Percentiles rank a stretch among this genome's conserved stretches.
These are phyloP conservation scores for Pteromalus puparum DNA, from an alignment of 1,140 invertebrate species.

Conservation along the genomic window DNA sequence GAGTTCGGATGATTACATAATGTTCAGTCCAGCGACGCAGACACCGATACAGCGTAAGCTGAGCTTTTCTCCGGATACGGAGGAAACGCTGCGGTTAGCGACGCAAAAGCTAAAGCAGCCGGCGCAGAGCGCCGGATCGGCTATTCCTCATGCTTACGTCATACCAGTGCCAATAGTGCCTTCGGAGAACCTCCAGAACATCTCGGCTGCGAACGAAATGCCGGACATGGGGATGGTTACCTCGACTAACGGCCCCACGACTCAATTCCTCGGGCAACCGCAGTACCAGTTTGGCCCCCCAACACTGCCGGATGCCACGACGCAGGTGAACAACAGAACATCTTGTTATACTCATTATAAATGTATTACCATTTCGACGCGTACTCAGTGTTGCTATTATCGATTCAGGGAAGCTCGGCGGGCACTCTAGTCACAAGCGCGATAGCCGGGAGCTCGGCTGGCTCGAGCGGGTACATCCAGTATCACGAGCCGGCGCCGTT, in stretches of 20 bases:
- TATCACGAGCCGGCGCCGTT: slow-evolving; percentile 66
- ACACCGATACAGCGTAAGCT: slow-evolving; percentile 69
- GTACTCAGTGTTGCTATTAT: not conserved
- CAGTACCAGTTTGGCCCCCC: slow-evolving; percentile 67
- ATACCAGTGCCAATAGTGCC: slow-evolving; percentile 73
- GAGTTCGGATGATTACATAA: slow-evolving; percentile 71
- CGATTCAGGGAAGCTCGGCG: slow-evolving; percentile 46
- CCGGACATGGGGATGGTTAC: slow-evolving; percentile 43
- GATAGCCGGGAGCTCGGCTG: slow-evolving; percentile 20
- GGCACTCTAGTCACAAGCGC: slow-evolving; percentile 52
- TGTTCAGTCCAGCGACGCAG: slow-evolving; percentile 72
- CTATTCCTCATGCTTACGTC: slow-evolving; percentile 70
- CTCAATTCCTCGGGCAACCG: slow-evolving; percentile 54
- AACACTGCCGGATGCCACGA: slow-evolving; percentile 62
- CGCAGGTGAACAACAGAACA: slow-evolving; percentile 12
- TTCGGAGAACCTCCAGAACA: slow-evolving; percentile 69
- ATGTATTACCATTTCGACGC: not conserved
- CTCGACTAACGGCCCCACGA: slow-evolving; percentile 55
- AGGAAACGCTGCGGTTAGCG: slow-evolving; percentile 71
- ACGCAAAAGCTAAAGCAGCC: slow-evolving; percentile 72
- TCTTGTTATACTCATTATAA: not conserved
- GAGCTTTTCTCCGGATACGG: slow-evolving; percentile 70
- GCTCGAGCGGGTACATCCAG: slow-evolving; percentile 62
- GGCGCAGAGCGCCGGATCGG: slow-evolving; percentile 53
- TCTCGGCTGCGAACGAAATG: slow-evolving; percentile 43